Percentiles rank a stretch among this genome's conserved stretches.
Evolutionary conservation across 2,797 vertebrate species (phyloP).

Genomic region (Gymnopithys bicolor): DNA sequence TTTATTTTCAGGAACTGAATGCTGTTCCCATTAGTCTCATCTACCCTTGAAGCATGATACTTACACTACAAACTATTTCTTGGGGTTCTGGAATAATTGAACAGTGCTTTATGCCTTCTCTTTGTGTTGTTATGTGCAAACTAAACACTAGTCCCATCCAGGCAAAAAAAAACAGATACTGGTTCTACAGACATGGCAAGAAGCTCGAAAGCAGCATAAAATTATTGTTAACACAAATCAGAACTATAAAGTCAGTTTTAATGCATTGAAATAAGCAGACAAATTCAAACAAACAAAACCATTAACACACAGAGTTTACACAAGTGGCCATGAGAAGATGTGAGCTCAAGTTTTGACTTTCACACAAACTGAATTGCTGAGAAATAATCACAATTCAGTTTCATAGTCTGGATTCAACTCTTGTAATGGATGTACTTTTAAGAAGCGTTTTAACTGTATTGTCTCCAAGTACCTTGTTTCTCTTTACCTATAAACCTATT

Average conservation of each 20-base stretch:
- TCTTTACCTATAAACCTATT: background rate
- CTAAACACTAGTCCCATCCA: background rate
- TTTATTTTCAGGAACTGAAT: slow-evolving; percentile 4
- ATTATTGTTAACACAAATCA: background rate
- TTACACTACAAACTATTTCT: background rate
- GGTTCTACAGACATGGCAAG: background rate
- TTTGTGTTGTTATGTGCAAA: background rate
- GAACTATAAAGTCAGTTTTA: background rate
- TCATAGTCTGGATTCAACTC: background rate
- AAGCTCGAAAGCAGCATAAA: background rate
- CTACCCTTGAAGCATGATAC: background rate
- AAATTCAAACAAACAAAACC: background rate
- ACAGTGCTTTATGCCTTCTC: background rate
- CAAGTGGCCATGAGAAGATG: background rate
- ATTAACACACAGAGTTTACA: background rate
- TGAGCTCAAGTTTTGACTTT: background rate
- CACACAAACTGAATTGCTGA: background rate
- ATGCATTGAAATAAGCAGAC: background rate
- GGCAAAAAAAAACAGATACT: background rate
- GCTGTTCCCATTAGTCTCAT: background rate
- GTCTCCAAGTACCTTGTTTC: background rate
- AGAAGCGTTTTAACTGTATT: background rate
- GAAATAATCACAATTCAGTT: background rate
- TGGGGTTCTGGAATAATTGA: background rate
- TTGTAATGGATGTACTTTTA: background rate